Evolutionary conservation across 1,140 invertebrate genomes (phyloP), one percentile per base, ranked within the genome.

Genomic region (Drosophila arawakana): DNA sequence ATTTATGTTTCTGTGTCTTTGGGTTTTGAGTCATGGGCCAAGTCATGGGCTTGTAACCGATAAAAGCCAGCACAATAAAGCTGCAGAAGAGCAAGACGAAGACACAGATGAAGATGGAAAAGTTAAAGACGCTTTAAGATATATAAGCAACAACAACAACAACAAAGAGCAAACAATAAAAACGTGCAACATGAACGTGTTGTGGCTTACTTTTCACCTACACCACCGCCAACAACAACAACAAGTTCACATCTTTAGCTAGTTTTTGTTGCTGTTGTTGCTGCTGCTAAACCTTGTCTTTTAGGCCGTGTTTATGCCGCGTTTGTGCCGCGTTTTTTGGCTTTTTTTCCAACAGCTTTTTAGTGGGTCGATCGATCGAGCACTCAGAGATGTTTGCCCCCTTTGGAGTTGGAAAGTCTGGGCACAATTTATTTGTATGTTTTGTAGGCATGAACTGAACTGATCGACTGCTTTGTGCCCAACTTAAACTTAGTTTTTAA

Each of bases 181-280:
- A 59, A 59, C 57, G 35, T 59, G 61, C 60, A 52, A 39, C 49
- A 63, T 37, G 41, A 73, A 69, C 65, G 66, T 74, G 72, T 58
- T 69, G 66, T 62, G 66, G 66, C 66, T 74, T 70, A 69, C 72
- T 62, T 74, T 74, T 70, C 58, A 70, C 66, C 72, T 57, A 62
- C 66, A 74, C 50, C 63, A 54, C 47, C 41, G 57, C 41, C 68
- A 57, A 44, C 47, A 55, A 9, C 57, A 54, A 15, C 50, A 54
- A 54, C 21, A 25, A 11, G 21, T 10, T 50, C 21, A 30, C 50
- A 54, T 35, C 50, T 54, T 35, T 35, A 11, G 50, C 50, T 54
- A 39, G 50, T 35, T 37, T 30, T 15, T 37, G 35, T 37, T 57
- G 35, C 25, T 57, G 34, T 67, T 44, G 55, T 43, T 52, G 63